These are phyloP conservation scores for Cyphotilapia sp. DNA, from an alignment of 2,113 vertebrate genomes.

Conservation along the genomic window DNA sequence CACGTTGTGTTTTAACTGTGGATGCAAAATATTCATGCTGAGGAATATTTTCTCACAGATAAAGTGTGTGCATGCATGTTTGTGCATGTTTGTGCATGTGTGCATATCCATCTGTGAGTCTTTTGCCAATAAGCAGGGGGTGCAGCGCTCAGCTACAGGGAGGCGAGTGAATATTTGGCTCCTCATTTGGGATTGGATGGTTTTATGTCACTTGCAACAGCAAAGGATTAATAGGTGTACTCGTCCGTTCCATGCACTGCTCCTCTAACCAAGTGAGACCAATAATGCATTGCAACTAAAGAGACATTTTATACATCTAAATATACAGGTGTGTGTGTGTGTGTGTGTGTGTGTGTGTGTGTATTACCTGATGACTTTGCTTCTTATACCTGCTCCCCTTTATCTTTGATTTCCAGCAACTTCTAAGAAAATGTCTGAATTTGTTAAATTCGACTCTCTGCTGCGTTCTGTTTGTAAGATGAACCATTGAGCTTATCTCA, in stretches of 20 bases:
- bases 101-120: conserved; percentile 12
- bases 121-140: background rate
- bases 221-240: background rate
- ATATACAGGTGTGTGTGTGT: background rate
- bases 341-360: background rate
- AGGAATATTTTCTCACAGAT: background rate
- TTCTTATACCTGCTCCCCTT: background rate
- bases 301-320: background rate
- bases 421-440: background rate
- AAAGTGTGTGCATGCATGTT: background rate
- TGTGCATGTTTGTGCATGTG: background rate
- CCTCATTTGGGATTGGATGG: background rate
- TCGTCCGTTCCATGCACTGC: background rate
- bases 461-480: background rate
- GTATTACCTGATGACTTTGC: fast-evolving
- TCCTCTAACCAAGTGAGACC: background rate
- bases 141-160: background rate
- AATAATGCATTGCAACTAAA: background rate
- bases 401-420: background rate
- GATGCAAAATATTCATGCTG: background rate
- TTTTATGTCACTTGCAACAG: background rate
- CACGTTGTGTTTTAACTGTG: background rate
- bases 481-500: background rate
- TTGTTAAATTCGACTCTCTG: background rate
- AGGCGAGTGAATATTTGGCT: background rate